These are phyloP conservation scores for Hippotragus niger DNA, from an alignment of 2,113 vertebrate genomes.

Conservation along the genomic window DNA sequence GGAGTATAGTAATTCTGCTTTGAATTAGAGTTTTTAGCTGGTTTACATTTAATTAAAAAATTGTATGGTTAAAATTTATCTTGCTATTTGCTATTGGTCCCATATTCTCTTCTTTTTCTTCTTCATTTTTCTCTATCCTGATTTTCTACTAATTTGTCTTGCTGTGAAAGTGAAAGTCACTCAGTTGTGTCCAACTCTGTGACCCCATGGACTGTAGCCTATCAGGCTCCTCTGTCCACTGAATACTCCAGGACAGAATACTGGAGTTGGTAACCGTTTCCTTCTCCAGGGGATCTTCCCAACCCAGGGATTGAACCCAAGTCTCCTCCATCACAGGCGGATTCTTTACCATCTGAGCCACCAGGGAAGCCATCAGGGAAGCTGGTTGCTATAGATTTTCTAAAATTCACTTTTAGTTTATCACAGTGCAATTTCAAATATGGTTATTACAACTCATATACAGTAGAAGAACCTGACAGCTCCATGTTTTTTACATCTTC, in stretches of 20 bases:
- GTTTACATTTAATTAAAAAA: background rate
- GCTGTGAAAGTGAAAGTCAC: background rate
- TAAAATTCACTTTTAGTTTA: background rate
- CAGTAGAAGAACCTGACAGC: background rate
- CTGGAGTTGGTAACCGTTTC: background rate
- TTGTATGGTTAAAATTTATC: background rate
- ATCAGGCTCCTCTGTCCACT: background rate
- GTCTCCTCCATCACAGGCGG: rapidly evolving
- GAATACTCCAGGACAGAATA: background rate
- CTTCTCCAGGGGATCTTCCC: background rate
- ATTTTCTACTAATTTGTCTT: background rate
- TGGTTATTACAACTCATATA: background rate
- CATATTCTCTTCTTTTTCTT: background rate
- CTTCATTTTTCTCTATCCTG: background rate
- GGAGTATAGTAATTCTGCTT: background rate
- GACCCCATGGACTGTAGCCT: background rate
- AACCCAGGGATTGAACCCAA: background rate
- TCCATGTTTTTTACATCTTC: background rate
- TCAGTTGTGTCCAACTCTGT: background rate
- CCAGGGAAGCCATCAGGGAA: background rate
- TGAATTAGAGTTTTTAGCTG: background rate
- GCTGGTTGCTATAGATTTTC: background rate
- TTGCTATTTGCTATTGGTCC: background rate
- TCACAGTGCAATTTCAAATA: background rate
- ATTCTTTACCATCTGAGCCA: background rate